These are phyloP conservation scores for Lasioglossum albipes DNA, from an alignment of 1,140 invertebrate genomes.

Conservation along the genomic window DNA sequence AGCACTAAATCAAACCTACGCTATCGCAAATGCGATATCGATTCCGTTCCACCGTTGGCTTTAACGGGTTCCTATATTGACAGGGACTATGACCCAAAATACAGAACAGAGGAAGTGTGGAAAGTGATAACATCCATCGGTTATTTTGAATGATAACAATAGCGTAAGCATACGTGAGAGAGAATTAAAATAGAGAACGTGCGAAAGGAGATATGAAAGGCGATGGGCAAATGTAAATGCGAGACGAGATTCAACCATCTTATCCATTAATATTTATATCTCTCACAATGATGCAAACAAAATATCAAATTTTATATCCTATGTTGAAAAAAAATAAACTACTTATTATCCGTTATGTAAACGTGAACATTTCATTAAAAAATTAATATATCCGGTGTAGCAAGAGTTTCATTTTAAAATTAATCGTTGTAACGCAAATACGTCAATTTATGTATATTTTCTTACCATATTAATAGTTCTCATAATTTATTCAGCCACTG, in stretches of 20 bases:
- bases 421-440: no score
- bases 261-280: no score
- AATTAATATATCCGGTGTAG: no score
- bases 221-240: not conserved
- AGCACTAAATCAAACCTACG: constrained; percentile 27
- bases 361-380: no score
- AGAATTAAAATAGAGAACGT: not conserved
- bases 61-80: constrained; percentile 4
- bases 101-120: not conserved
- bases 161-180: not conserved
- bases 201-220: not conserved
- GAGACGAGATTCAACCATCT: no score
- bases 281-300: not conserved
- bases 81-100: constrained; percentile 3
- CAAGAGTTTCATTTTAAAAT: no score
- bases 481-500: no score
- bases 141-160: not conserved
- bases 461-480: no score
- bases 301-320: not conserved
- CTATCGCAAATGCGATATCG: constrained; percentile 23
- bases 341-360: no score
- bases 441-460: no score
- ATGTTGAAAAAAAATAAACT: no score
- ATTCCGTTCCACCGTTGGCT: constrained; percentile 18
- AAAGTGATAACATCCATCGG: constrained; percentile 23